Evolutionary conservation across 2,888 invertebrate species (phyloP).

Genomic region (Parnassius glacialis): DNA sequence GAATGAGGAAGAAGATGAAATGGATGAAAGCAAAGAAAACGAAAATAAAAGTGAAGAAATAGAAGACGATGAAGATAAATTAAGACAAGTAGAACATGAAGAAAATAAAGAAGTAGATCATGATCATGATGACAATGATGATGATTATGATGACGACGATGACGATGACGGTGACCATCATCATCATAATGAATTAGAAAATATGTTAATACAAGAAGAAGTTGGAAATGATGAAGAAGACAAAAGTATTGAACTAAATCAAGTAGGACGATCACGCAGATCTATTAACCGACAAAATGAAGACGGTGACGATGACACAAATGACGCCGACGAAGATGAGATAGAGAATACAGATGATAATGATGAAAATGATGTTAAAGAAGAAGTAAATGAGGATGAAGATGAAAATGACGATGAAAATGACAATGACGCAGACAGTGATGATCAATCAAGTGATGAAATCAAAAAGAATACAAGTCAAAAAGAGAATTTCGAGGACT

Average conservation of each 20-base stretch:
- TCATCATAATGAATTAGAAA: not conserved
- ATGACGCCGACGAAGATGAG: not conserved
- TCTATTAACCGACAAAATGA: slow-evolving; percentile 9
- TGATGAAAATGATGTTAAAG: not conserved
- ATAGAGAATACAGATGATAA: not conserved
- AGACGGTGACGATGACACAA: not conserved
- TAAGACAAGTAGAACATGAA: too few species aligned
- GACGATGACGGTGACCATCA: not conserved
- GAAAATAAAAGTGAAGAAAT: not conserved
- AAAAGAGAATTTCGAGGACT: not conserved
- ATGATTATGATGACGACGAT: not conserved
- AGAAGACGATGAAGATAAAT: not conserved
- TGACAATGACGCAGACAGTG: too few species aligned
- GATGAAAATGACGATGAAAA: not conserved
- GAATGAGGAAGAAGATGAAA: too few species aligned
- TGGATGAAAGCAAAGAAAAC: not conserved
- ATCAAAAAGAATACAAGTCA: too few species aligned
- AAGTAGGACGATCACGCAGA: not conserved
- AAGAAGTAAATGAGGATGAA: not conserved
- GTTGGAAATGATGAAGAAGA: too few species aligned
- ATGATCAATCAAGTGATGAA: too few species aligned
- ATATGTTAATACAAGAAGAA: not conserved
- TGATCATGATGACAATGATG: too few species aligned
- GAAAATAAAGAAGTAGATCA: too few species aligned
- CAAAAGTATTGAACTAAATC: too few species aligned